Evolutionary conservation across 2,797 vertebrate genomes (phyloP).

Genomic region (Darevskia nairensis): DNA sequence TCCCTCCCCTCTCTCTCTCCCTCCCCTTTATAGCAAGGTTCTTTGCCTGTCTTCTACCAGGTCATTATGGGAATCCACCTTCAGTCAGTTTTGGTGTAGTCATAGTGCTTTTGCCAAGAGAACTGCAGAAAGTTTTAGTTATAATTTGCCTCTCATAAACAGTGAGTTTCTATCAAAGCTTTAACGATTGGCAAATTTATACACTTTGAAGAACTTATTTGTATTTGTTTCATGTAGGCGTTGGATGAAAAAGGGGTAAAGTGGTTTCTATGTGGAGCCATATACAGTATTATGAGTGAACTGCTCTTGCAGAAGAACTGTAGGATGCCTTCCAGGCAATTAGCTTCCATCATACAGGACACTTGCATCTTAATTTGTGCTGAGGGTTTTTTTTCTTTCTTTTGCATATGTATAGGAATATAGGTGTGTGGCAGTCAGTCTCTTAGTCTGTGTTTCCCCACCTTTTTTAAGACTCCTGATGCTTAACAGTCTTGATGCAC

Average conservation of each 20-base stretch:
- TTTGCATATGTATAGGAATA: not conserved
- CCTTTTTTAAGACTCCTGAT: conserved; percentile 30
- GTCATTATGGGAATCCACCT: not conserved
- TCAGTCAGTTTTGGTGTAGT: not conserved
- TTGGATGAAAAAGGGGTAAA: not conserved
- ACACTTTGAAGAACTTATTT: not conserved
- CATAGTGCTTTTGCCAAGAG: not conserved
- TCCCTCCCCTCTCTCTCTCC: not conserved
- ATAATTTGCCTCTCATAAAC: not conserved
- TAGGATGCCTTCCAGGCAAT: conserved; percentile 55
- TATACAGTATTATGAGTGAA: conserved; percentile 31
- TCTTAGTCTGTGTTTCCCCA: not conserved
- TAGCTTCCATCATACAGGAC: conserved; percentile 34
- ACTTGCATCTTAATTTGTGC: conserved; percentile 35
- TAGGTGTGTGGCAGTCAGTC: conserved; percentile 20
- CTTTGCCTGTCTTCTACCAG: not conserved
- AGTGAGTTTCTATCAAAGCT: not conserved
- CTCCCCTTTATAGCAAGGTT: not conserved
- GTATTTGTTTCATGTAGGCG: not conserved
- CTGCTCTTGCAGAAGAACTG: conserved; percentile 36
- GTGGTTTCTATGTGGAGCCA: conserved; percentile 17
- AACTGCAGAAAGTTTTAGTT: not conserved
- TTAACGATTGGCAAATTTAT: not conserved
- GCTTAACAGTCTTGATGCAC: not conserved
- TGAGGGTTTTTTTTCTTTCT: not conserved